Evolutionary conservation across 53 echinoderm and acorn worm genomes (phyloP), one percentile per base, ranked within the genome.

Genomic region (Mesocentrotus franciscanus): DNA sequence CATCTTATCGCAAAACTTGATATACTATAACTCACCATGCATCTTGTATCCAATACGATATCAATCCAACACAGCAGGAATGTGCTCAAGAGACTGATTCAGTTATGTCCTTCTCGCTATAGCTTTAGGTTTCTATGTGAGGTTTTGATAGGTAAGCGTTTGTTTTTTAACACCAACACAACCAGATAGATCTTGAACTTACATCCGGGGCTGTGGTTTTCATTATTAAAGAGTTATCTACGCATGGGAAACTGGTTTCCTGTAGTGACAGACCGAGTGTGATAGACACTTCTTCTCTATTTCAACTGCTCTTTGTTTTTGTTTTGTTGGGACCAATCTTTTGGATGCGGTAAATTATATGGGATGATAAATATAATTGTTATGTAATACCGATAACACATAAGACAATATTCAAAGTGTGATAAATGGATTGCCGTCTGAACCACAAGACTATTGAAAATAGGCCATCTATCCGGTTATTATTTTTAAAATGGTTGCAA

Each of bases 141-240:
- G 22, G 84, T 84, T 55, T 84, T 90, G 90, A 30, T 61, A 30
- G 90, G 90, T 60, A 90, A 61, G 61, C 90, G 35, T 59, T 90
- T 90, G 90, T 90, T 90, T 59, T 49, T 57, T 56, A 89, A 61
- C 90, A 90, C 90, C 30, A 60, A 20, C 84, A 84, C 49, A 84
- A 42, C 42, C 49, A 84, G 39, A 27, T 17, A 90, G 90, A 60
- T 90, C 90, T 90, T 90, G 90, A 90, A 90, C 90, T 39, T 39
- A 59, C 61, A 90, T 90, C 90, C 90, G 90, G 90, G 59, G 61
- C 22, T 61, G 90, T 90, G 90, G 90, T 90, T 57, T 90, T 8
- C 30, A 60, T 60, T 85, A 32, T 27, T 9, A 24, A 42, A 49
- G 18, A 49, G 84, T 84, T 84, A 90, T 59, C 61, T 59, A 90